Evolutionary conservation across 1,140 invertebrate species (phyloP), one percentile per base, ranked within the genome.

Genomic region (Lepidurus couesii): DNA sequence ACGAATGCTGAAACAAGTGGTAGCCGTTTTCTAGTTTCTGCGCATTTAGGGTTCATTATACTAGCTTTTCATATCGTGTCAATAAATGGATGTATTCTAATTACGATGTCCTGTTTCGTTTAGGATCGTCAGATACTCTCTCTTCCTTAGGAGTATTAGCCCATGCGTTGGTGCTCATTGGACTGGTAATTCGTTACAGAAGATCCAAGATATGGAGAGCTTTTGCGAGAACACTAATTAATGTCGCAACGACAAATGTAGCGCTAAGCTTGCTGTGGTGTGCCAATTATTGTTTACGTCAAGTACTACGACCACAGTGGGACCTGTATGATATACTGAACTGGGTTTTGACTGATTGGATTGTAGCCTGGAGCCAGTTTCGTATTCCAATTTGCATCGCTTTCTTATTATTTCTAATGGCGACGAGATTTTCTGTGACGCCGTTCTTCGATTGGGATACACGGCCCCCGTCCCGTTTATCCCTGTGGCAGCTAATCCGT

Each of bases 361-460:
- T 21, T 21, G 53, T 65, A 21, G 53, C 53, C 53, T 65, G 53
- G 53, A 21, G 53, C 53, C 53, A 65, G 9, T 65, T 65, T 10
- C 53, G 53, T 65, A 21, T 21, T n/a, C 53, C 53, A 21, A 65
- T 65, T 65, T 65, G 53, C 53, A 16, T 16, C 53, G 53, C 53
- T 65, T 65, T 65, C 53, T n/a, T 65, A 13, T 21, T 65, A 65
- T 65, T 65, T 21, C 53, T 65, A 21, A 65, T 65, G 53, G 53
- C 53, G 8, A 65, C 53, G 4, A 13, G 53, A 65, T 65, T 65
- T 65, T 65, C 53, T 1, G 21, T 65, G 16, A 65, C 21, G n/a
- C 53, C 53, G 13, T 21, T 65, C n/a, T 65, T 65, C 53, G 53
- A 65, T 7, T 65, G 53, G 53, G 53, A 65, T 65, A 65, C 53